Evolutionary conservation across 2,113 vertebrate genomes (phyloP), one percentile per base, ranked within the genome.

Genomic region (Carassius carassius): DNA sequence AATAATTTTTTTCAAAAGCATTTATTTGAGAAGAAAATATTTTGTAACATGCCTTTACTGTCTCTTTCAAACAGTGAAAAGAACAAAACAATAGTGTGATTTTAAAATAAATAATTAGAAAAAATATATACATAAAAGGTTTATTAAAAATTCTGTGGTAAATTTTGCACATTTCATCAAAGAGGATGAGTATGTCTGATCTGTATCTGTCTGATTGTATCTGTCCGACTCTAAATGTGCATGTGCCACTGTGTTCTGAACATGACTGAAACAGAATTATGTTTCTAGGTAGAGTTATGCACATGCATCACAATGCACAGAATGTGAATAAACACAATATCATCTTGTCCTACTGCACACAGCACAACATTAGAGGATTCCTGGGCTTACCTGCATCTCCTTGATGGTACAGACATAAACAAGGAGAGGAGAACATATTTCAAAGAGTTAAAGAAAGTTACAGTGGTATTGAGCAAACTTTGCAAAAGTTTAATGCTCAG

Each of bases 341-440:
- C n/a, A 14, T 65, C 7, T 25, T 62, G 21, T 72, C 78, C 78
- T 25, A 81, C 65, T 84, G 35, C 87, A 82, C 84, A 91, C 86
- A 88, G 41, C 84, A 88, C 78, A 78, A 83, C 89, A 88, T 54
- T 82, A 74, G 32, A 86, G 41, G 84, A 79, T 73, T 60, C 74
- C 86, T 89, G 89, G 87, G 91, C 97, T 97, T 97, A 99, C 98
- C 97, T 98, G 97, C 89, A 99, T 94, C 93, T 99, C 98, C 98
- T 99, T 94, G 93, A 94, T 90, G 91, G 97, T 95, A 94, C 92
- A 94, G 92, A 94, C 87, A 95, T 94, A 93, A 94, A 91, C 91
- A 94, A 8, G 95, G 89, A 95, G 96, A 95, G 95, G 93, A 97
- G 95, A 96, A 60, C 58, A 54, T 63, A 86, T 92, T 91, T 93